These are phyloP conservation scores for Lophotis ruficrista DNA, from an alignment of 2,113 vertebrate species.

Conservation along the genomic window DNA sequence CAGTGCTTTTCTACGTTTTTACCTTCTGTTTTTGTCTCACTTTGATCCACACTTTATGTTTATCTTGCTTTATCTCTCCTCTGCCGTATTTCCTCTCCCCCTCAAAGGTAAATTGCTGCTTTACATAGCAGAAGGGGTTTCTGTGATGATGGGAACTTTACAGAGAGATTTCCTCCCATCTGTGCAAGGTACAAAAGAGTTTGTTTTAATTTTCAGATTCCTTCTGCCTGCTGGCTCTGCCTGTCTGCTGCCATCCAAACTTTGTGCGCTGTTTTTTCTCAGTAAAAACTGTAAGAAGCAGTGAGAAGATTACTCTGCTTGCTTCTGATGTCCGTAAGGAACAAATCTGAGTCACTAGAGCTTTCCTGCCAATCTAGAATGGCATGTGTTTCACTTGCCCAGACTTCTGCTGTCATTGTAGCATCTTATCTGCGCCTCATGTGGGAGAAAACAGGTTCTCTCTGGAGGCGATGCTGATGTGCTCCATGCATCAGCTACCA, in stretches of 20 bases:
- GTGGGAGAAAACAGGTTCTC: neutral
- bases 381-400: neutral
- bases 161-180: neutral
- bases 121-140: neutral
- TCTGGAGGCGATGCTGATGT: neutral
- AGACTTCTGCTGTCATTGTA: slow-evolving; percentile 29
- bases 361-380: slow-evolving; percentile 35
- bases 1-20: neutral
- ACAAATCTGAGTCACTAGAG: neutral
- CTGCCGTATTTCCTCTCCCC: neutral
- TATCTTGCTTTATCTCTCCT: neutral
- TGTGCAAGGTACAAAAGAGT: neutral
- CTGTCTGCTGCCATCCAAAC: neutral
- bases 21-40: neutral
- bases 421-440: slow-evolving; percentile 4
- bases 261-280: neutral
- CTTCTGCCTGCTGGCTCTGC: neutral
- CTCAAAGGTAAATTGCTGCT: neutral
- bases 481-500: slow-evolving; percentile 11
- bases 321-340: neutral
- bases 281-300: neutral
- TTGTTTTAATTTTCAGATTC: slow-evolving; percentile 7
- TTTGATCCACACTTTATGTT: slow-evolving; percentile 2
- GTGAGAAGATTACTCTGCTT: neutral
- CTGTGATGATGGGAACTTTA: neutral